Base-by-base conservation (phyloP, 2,797 vertebrate genomes). In the Gymnopithys bicolor region DNA sequence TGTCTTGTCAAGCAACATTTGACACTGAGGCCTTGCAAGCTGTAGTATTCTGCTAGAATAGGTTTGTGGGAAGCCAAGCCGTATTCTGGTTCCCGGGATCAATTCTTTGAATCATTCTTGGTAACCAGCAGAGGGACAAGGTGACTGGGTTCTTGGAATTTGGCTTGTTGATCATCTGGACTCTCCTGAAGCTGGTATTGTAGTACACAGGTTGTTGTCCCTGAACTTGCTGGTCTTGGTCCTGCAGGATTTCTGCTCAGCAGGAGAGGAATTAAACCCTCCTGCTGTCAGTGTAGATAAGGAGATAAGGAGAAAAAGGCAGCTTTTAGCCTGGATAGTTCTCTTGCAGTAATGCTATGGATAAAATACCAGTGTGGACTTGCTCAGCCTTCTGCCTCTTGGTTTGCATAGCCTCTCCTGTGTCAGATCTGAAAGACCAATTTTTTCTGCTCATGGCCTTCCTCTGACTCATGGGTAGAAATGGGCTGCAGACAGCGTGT, bases 1-100 rank as follows among this genome's bases (percentile, higher is more conserved):
- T 60, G n/a, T 64, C 62, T 79, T 3, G 2, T 43, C 35, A 64
- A 55, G 51, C 30, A 75, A n/a, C 28, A 9, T 80, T 59, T 66
- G 52, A 80, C n/a, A n/a, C 35, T 19, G 45, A 63, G 21, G 21
- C 19, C 25, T 73, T 63, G 60, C 55, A 62, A 8, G 3, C 35
- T 19, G 3, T 62, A 56, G 5, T 58, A 30, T 82, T 27, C 8
- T 78, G 45, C 67, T 83, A 9, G 33, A 48, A 23, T 15, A 53
- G 27, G 6, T 87, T 43, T 78, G 43, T 63, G 49, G 25, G 33
- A 68, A 83, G 35, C 32, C 86, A 19, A 64, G 24, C 48, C 46
- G 11, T 0, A 0, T n/a, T 76, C 9, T 45, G 12, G 41, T 90
- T 68, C 23, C 55, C 39, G 32, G 27, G 21, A 24, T 82, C 27